Percentiles rank a stretch among this genome's conserved stretches.
These are phyloP conservation scores for Choloepus hoffmanni DNA, from an alignment of 2,113 vertebrate species.

Conservation along the genomic window DNA sequence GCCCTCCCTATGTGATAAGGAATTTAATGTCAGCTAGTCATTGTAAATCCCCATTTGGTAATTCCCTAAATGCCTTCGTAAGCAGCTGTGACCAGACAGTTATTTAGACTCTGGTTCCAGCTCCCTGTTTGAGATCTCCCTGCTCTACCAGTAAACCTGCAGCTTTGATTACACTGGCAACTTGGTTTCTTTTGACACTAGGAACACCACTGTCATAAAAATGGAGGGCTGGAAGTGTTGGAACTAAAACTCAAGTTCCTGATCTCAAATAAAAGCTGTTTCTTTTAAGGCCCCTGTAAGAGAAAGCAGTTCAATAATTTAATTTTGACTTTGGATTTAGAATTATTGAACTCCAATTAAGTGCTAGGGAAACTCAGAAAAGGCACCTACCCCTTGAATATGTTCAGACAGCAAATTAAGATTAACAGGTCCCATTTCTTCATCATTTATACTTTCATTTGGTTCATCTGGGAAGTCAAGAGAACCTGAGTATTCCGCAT, in stretches of 20 bases:
- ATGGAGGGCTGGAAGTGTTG: background rate
- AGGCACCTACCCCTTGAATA: background rate
- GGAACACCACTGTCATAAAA: background rate
- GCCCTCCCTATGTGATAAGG: too few relatives aligned
- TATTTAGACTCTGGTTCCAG: too few relatives aligned
- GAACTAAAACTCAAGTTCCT: background rate
- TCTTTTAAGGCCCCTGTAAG: background rate
- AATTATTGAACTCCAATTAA: background rate
- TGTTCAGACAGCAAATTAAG: background rate
- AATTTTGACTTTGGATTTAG: constrained; percentile 7
- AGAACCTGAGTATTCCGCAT: background rate
- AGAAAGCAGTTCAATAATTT: background rate
- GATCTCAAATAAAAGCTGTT: background rate
- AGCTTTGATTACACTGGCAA: too few relatives aligned
- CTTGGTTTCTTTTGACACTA: too few relatives aligned
- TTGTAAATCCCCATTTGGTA: too few relatives aligned
- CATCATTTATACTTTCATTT: background rate
- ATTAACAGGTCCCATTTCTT: background rate
- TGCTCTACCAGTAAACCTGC: too few relatives aligned
- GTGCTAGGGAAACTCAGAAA: background rate
- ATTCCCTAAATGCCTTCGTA: too few relatives aligned
- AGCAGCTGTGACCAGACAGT: too few relatives aligned
- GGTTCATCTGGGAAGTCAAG: background rate
- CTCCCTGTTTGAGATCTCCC: too few relatives aligned
- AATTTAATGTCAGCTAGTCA: too few relatives aligned